Evolutionary conservation across 2,888 invertebrate species (phyloP).

Genomic region (Rhamphomyia laevipes): DNA sequence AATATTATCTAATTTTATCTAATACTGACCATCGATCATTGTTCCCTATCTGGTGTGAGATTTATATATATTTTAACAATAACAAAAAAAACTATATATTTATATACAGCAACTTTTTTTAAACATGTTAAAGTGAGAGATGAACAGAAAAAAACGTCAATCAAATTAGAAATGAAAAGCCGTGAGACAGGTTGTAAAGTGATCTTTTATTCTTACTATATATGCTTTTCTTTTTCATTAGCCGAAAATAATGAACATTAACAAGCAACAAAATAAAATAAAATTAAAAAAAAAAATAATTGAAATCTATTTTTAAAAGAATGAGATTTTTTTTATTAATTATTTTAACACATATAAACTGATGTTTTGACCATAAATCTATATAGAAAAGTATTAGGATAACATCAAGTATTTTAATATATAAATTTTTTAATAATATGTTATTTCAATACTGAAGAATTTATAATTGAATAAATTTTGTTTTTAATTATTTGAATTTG

Average conservation of each 20-base stretch:
- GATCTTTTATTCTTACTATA: neutral
- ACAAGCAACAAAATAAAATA: neutral
- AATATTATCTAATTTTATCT: neutral
- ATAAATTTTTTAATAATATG: too few species aligned
- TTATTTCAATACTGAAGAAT: too few species aligned
- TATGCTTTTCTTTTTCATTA: neutral
- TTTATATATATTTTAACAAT: neutral
- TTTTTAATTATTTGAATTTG: too few species aligned
- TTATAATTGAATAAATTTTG: too few species aligned
- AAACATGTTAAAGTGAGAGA: too few species aligned
- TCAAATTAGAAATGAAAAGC: conserved; percentile 1
- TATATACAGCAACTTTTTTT: neutral
- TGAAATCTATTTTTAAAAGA: too few species aligned
- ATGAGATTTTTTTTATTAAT: neutral
- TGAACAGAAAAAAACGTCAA: neutral
- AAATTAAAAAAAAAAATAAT: neutral
- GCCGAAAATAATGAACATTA: neutral
- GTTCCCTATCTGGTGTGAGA: neutral
- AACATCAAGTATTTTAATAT: too few species aligned
- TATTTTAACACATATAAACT: neutral
- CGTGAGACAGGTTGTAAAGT: conserved; percentile 1
- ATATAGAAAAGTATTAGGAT: too few species aligned
- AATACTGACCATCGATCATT: neutral
- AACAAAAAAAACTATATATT: neutral
- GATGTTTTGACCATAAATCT: too few species aligned